A percentile compares a stretch with the other conserved stretches of the same genome.
Evolutionary conservation across 1,140 invertebrate genomes (phyloP).

Genomic region (Gonatopus flavifemur): DNA sequence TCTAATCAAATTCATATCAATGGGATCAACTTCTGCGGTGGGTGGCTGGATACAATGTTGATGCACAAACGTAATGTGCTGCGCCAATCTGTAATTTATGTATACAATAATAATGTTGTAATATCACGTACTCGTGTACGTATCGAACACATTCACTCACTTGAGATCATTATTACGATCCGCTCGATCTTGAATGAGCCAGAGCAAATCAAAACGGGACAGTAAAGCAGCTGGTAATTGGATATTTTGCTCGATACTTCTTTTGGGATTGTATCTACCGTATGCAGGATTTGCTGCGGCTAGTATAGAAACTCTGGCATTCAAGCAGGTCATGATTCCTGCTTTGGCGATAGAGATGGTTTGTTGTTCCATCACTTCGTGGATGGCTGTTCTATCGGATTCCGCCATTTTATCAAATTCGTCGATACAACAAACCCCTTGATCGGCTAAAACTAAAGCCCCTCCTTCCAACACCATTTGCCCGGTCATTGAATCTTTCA

Average conservation of each 20-base stretch:
- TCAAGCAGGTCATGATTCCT: slow-evolving; percentile 96
- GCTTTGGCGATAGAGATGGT: slow-evolving; percentile 99
- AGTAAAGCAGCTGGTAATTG: slow-evolving; percentile 96
- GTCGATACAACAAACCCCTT: slow-evolving; percentile 98
- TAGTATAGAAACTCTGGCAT: slow-evolving; percentile 95
- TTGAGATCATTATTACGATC: slow-evolving; percentile 90
- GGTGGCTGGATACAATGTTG: slow-evolving; percentile 88
- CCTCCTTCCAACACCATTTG: slow-evolving; percentile 98
- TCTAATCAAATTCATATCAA: slow-evolving; percentile 93
- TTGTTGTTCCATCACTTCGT: slow-evolving; percentile 99
- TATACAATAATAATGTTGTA: too few relatives aligned
- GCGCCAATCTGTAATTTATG: slow-evolving; percentile 81
- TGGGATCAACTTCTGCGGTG: slow-evolving; percentile 68
- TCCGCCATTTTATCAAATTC: slow-evolving; percentile 99
- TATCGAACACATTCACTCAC: too few relatives aligned
- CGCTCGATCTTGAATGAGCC: slow-evolving; percentile 95
- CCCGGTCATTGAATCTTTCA: slow-evolving; percentile 96
- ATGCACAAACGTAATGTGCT: slow-evolving; percentile 98
- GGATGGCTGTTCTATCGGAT: slow-evolving; percentile 92
- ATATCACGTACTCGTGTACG: too few relatives aligned
- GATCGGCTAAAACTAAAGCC: slow-evolving; percentile 96
- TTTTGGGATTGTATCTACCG: slow-evolving; percentile 95
- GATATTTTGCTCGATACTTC: slow-evolving; percentile 96
- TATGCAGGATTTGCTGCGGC: slow-evolving; percentile 99
- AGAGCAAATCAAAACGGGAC: slow-evolving; percentile 96